phyloP scores from a whole-genome alignment of 1,140 invertebrate species.

The Spodoptera frugiperda region DNA sequence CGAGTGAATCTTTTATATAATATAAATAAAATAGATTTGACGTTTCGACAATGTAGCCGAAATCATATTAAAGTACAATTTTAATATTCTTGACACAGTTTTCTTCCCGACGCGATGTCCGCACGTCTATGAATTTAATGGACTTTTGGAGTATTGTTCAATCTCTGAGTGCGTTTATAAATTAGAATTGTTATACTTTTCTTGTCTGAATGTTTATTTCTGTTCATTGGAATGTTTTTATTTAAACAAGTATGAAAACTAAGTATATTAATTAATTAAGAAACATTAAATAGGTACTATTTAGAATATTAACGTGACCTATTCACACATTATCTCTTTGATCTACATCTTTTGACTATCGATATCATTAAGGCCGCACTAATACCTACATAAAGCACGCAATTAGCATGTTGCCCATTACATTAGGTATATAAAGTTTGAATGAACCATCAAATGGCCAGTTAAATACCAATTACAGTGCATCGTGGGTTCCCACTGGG shows the following conservation, averaged over 20 bases:
- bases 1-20: not conserved
- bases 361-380: too few relatives aligned
- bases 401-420: constrained; percentile 5
- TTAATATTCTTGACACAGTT: constrained; percentile 9
- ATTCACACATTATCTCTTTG: too few relatives aligned
- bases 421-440: not conserved
- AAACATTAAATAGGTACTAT: too few relatives aligned
- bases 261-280: too few relatives aligned
- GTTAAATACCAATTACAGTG: constrained; percentile 13
- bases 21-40: not conserved
- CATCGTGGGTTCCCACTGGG: constrained; percentile 19
- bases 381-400: not conserved
- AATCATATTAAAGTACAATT: not conserved
- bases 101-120: not conserved
- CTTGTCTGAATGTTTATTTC: not conserved
- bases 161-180: not conserved
- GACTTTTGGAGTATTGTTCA: not conserved
- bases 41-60: not conserved
- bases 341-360: too few relatives aligned
- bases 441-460: constrained; percentile 12
- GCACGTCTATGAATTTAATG: constrained; percentile 6
- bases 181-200: not conserved
- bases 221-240: not conserved
- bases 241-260: not conserved
- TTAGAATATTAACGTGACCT: too few relatives aligned